Conservation (phyloP, 2,797 vertebrate species). For the Poecilia wingei region DNA sequence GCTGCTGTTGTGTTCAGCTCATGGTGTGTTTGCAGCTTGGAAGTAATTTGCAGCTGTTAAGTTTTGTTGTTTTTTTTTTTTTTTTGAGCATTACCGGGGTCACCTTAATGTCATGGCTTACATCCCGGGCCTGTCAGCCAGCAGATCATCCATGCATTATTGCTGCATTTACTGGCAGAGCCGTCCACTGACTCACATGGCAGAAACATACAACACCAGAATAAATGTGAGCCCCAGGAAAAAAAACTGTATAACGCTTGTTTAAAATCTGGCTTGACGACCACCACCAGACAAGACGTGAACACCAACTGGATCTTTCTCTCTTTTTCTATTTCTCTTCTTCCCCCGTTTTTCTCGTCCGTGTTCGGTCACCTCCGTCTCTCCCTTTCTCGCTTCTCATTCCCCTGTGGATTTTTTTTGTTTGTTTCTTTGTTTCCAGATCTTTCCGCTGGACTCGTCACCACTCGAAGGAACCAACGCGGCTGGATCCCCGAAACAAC, state of each 20-base stretch:
- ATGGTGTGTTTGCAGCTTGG: neutral
- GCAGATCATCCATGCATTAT: slow-evolving; percentile 34
- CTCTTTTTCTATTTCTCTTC: slow-evolving; percentile 6
- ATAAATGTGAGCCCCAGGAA: slow-evolving; percentile 50
- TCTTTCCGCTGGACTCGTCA: slow-evolving; percentile 55
- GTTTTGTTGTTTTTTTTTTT: neutral
- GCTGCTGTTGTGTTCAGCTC: slow-evolving; percentile 5
- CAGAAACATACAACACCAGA: slow-evolving; percentile 51
- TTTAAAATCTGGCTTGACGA: slow-evolving; percentile 53
- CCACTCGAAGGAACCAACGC: slow-evolving; percentile 51
- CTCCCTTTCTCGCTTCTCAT: slow-evolving; percentile 24
- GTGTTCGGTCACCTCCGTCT: slow-evolving; percentile 30
- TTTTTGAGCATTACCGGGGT: slow-evolving; percentile 13
- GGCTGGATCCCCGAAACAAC: slow-evolving; percentile 71
- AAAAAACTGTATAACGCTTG: slow-evolving; percentile 48
- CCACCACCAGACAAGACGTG: slow-evolving; percentile 41
- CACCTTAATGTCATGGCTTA: slow-evolving; percentile 19
- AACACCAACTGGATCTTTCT: slow-evolving; percentile 28
- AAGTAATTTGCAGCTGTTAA: slow-evolving; percentile 3
- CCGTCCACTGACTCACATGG: slow-evolving; percentile 54
- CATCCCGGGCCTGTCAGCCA: slow-evolving; percentile 22
- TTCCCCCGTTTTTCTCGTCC: slow-evolving; percentile 6
- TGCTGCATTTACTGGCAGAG: slow-evolving; percentile 28
- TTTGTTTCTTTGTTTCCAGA: slow-evolving; percentile 48
- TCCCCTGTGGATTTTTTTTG: neutral